Base-by-base conservation (phyloP, 2,113 vertebrate species). In the Mirounga angustirostris region DNA sequence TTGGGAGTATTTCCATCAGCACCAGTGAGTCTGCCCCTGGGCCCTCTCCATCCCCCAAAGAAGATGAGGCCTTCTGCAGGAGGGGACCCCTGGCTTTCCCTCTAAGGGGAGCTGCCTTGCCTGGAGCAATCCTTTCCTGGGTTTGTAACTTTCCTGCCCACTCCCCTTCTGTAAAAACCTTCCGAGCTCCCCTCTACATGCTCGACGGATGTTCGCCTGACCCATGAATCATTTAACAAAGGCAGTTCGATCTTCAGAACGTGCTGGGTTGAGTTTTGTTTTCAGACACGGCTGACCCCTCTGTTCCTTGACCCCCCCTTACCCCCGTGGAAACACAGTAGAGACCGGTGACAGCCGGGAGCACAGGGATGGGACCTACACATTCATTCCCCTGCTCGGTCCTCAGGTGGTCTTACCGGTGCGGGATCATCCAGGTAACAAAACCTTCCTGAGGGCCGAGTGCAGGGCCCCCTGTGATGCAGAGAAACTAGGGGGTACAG, bases 401-500 rank as follows among this genome's bases (percentile, higher is more conserved):
- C 10, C 76, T 22, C 30, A 36, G 63, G 30, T 5, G 1, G 33
- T 46, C 74, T 69, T 12, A n/a, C 4, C 24, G 16, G 52, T 16
- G 3, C 6, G 40, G 67, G 46, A 19, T 12, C 26, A 15, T 7
- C 43, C 50, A 21, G 18, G 0, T 18, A 5, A 63, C 28, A 11
- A 8, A 65, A 11, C 26, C 1, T 1, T 16, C 43, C 56, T 33
- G 6, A 19, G 18, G 15, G 56, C 7, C 15, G 78, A 65, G 28
- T 0, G 8, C 12, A 24, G 16, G 28, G 56, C 4, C n/a, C n/a
- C 71, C 7, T 2, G 1, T 5, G 33, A 19, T 18, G 33, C 33
- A 1, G 19, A 40, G 16, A 21, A 13, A 13, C 40, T 0, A 0
- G 14, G 26, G 13, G 33, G 22, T 16, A 4, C 1, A 4, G 26